Evolutionary conservation across 2,888 invertebrate genomes (phyloP).

Genomic region (Leucoma salicis): DNA sequence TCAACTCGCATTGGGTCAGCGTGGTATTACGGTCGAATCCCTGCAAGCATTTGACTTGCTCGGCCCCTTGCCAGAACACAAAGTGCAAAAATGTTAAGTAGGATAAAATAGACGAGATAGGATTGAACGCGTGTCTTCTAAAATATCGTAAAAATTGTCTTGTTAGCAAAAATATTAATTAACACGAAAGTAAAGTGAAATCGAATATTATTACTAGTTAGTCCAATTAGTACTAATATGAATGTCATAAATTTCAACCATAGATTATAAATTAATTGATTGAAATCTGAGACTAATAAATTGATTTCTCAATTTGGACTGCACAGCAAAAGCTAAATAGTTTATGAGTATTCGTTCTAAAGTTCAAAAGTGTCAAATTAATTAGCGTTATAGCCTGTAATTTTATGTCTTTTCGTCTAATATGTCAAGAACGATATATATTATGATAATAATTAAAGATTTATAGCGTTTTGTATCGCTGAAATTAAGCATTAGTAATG

Average conservation of each 20-base stretch:
- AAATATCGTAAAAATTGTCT: no score
- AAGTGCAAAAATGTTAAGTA: no score
- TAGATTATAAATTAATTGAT: neutral
- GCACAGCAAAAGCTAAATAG: neutral
- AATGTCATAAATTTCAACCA: neutral
- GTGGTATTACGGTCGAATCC: no score
- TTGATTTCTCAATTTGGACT: neutral
- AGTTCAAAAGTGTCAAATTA: neutral
- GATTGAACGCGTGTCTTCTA: no score
- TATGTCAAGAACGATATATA: constrained; percentile 1
- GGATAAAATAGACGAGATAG: no score
- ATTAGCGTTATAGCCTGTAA: constrained; percentile 1
- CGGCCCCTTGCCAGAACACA: no score
- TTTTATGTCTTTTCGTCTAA: constrained; percentile 1
- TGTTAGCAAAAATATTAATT: no score
- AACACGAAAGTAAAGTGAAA: neutral
- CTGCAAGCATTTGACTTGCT: no score
- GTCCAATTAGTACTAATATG: neutral
- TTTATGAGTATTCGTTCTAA: neutral
- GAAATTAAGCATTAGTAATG: no score
- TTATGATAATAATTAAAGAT: neutral
- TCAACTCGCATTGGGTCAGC: no score
- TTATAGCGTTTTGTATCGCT: no score
- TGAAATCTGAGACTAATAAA: neutral
- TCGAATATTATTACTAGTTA: neutral